Base-by-base conservation (phyloP, 2,888 invertebrate genomes). In the Priapulus caudatus region DNA sequence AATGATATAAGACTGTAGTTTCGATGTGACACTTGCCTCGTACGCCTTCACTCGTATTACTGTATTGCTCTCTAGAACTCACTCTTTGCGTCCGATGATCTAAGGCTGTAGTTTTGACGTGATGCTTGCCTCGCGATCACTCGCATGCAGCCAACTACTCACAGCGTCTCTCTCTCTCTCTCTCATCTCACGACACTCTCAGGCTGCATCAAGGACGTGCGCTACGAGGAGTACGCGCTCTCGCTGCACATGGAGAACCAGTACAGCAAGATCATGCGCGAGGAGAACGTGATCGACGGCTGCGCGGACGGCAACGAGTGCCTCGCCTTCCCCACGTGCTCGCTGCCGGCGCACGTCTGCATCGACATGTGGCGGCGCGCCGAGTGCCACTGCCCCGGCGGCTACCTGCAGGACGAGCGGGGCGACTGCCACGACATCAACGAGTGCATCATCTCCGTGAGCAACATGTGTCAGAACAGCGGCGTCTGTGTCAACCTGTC, bases 311-410 rank as follows among this genome's bases (percentile, higher is more conserved):
- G 92, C 65, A 89, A 91, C 67, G 92, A 92, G 1, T 95, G 93
- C 68, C 86, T 86, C 61, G 88, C 89, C 70, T 88, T 92, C 43
- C 33, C 33, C 10, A 87, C 89, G 65, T 95, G 93, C 68, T 85
- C 86, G 0, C 86, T 86, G 66, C 90, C 88, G 10, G 90, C 91
- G 33, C 33, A 33, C 71, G 89, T 89, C 66, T 95, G 92, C 74
- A 86, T 89, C 58, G 93, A 91, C 74, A 80, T 95, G 15, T 97
- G 97, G 95, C 95, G 95, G 72, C 87, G 89, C 73, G 90, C 91
- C 67, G 92, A 93, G 72, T 97, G 97, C 89, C 90, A 92, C 75
- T 92, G 91, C 78, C 90, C 89, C 67, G 88, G 89, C 77, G 91
- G 91, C 74, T 83, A 85, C 73, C 79, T 88, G 69, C 33, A 33